Evolutionary conservation across 2,113 vertebrate species (phyloP), one percentile per base, ranked within the genome.

Genomic region (Artemisiospiza belli): DNA sequence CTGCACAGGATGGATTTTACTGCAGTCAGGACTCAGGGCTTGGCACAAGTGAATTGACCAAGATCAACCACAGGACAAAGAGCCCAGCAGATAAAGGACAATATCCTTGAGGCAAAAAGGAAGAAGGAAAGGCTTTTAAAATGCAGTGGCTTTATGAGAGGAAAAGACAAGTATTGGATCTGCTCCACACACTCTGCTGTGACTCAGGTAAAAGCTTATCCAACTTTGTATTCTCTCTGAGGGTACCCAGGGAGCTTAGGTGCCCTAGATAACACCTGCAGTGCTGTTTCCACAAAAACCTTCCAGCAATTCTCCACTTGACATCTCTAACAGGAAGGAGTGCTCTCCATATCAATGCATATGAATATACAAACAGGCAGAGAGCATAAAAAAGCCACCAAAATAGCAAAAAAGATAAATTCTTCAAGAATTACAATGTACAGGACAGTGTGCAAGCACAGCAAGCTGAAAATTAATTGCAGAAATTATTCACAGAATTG

Each of bases 1-100:
- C 5, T 21, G 33, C 20, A 13, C 7, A 8, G 0, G 0, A 1
- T 7, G 55, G 33, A 35, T 63, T 83, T 52, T 44, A 0, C 2
- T 24, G 20, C 37, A 43, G 44, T 8, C 39, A 57, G 10, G 7
- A 69, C 12, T 52, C 30, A 39, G 55, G 16, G 30, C 20, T 83
- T 24, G 72, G 46, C 23, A n/a, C 57, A 43, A 31, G 33, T 2
- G 28, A 74, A 25, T 13, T 13, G 43, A 63, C 28, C 21, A 43
- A 55, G 35, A 76, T 4, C 72, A 69, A 25, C 10, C 33, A n/a
- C 8, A 55, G 18, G 51, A 49, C 24, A 78, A 64, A 64, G 24
- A 49, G 18, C 10, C 31, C 57, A 61, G 41, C 27, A 85, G 52
- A n/a, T 4, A 35, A 68, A 86, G 22, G 16, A 52, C 11, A 66